phyloP scores from a whole-genome alignment of 1,140 invertebrate genomes.

The Scaptomyza graminum region DNA sequence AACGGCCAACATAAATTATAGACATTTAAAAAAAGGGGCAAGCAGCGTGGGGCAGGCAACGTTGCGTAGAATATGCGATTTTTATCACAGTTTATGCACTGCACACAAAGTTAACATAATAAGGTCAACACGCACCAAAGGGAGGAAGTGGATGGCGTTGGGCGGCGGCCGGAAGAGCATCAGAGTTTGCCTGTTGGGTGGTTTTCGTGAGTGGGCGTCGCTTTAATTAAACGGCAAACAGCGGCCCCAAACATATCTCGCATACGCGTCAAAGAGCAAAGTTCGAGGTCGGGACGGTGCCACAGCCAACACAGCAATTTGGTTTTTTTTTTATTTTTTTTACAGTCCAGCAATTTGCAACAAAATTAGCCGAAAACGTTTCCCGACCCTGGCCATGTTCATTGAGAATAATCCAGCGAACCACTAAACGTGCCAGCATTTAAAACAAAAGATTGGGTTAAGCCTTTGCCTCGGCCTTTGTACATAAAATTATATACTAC shows the following conservation, averaged over 20 bases:
- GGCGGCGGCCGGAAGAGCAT: background rate
- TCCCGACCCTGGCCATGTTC: constrained; percentile 51
- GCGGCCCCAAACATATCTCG: constrained; percentile 19
- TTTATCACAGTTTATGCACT: constrained; percentile 81
- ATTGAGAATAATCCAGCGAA: constrained; percentile 45
- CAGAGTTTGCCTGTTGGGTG: constrained; percentile 5
- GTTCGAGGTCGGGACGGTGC: constrained; percentile 59
- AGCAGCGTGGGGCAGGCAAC: constrained; percentile 39
- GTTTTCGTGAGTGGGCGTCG: constrained; percentile 19
- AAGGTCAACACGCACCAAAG: constrained; percentile 73
- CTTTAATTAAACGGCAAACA: constrained; percentile 77
- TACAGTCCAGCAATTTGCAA: constrained; percentile 76
- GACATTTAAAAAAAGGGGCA: constrained; percentile 66
- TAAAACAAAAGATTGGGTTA: constrained; percentile 75
- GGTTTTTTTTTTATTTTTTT: constrained; percentile 65
- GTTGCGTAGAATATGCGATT: constrained; percentile 72
- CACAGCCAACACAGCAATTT: constrained; percentile 50
- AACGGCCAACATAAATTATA: constrained; percentile 76
- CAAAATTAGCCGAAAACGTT: constrained; percentile 72
- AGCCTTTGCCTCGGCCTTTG: constrained; percentile 21
- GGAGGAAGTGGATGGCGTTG: background rate
- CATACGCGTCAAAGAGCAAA: constrained; percentile 56
- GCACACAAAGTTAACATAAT: constrained; percentile 81
- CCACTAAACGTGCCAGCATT: constrained; percentile 35
- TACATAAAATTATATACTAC: background rate